Evolutionary conservation across 2,113 vertebrate genomes (phyloP).

Genomic region (Procapra przewalskii): DNA sequence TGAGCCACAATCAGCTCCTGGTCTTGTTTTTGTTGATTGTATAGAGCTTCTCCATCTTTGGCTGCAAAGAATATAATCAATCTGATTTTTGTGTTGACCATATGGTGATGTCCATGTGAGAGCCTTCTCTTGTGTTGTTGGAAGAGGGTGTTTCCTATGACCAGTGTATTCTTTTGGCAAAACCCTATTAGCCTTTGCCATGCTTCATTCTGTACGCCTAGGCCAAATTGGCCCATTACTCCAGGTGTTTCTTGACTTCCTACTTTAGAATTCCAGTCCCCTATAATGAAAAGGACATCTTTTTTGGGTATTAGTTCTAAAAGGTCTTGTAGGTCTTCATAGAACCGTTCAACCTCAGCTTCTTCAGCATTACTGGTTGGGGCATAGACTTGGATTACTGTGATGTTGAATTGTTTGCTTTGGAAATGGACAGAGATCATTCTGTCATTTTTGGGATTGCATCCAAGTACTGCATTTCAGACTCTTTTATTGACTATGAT

Average conservation of each 20-base stretch:
- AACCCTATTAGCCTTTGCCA: not conserved
- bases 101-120: not conserved
- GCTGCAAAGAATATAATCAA: not conserved
- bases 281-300: not conserved
- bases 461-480: not conserved
- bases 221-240: not conserved
- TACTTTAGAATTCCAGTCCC: not conserved
- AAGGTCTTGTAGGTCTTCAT: not conserved
- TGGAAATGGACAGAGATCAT: not conserved
- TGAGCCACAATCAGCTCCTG: accelerated
- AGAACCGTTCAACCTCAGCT: not conserved
- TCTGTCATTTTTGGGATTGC: not conserved
- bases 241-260: not conserved
- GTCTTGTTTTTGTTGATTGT: not conserved
- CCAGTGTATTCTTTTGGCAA: accelerated
- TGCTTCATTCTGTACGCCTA: accelerated
- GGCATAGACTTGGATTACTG: not conserved
- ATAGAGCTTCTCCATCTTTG: not conserved
- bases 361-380: not conserved
- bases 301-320: not conserved
- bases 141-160: not conserved
- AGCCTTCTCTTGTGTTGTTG: not conserved
- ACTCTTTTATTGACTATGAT: not conserved
- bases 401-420: not conserved
- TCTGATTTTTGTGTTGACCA: not conserved